phyloP scores from a whole-genome alignment of 2,797 vertebrate species.

The Urosaurus nigricauda region DNA sequence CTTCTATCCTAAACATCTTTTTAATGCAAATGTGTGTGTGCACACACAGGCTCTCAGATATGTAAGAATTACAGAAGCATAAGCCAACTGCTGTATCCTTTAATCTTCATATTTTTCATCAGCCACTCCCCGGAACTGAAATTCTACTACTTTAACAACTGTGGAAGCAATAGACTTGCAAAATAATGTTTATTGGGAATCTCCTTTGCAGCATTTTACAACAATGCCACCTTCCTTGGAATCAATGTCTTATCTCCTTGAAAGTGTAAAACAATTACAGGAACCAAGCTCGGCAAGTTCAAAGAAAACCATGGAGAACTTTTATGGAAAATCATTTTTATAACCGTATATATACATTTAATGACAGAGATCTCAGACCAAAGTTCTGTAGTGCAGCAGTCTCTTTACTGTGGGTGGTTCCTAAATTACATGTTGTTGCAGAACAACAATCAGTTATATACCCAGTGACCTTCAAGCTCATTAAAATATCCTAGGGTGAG shows the following conservation, averaged over 20 bases:
- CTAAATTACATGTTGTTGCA: slow-evolving; percentile 44
- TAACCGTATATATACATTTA: slow-evolving; percentile 63
- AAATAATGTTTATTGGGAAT: slow-evolving; percentile 65
- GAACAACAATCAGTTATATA: slow-evolving; percentile 33
- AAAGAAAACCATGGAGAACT: slow-evolving; percentile 68
- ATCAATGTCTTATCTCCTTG: slow-evolving; percentile 72
- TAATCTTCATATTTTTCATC: neutral
- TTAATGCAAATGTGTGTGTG: neutral
- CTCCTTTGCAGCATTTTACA: slow-evolving; percentile 71
- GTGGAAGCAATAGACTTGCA: slow-evolving; percentile 32
- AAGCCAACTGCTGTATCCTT: neutral
- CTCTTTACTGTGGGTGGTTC: slow-evolving; percentile 30
- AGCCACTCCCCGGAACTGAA: slow-evolving; percentile 15
- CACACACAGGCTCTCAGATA: no score
- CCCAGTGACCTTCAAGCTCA: neutral
- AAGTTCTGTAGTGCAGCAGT: slow-evolving; percentile 22
- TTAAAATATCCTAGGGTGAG: neutral
- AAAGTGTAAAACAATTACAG: slow-evolving; percentile 68
- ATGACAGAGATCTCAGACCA: slow-evolving; percentile 47
- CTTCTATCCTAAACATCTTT: neutral
- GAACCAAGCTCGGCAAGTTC: slow-evolving; percentile 68
- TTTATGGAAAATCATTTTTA: slow-evolving; percentile 73
- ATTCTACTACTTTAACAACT: slow-evolving; percentile 1
- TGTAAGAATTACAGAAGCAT: neutral
- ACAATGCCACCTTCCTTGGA: slow-evolving; percentile 69